phyloP scores from a whole-genome alignment of 2,113 vertebrate species.

The Manacus vitellinus region DNA sequence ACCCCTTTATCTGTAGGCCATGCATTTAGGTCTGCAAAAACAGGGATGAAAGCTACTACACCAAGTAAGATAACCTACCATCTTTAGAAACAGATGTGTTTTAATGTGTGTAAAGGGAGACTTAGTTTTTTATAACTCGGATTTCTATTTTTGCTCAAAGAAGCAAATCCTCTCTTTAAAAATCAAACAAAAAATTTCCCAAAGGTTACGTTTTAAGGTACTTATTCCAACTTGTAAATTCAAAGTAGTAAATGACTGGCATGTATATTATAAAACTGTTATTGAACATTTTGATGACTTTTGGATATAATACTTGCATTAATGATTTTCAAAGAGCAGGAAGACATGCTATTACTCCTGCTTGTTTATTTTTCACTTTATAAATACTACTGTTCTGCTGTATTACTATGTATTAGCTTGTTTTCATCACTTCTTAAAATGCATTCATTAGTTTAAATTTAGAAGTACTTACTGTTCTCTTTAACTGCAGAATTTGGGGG shows the following conservation, averaged over 20 bases:
- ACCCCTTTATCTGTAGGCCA: conserved; percentile 65
- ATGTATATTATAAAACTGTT: background rate
- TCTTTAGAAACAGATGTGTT: background rate
- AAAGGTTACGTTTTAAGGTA: background rate
- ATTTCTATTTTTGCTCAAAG: background rate
- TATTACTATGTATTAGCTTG: background rate
- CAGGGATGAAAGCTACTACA: conserved; percentile 71
- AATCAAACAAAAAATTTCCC: background rate
- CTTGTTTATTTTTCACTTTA: background rate
- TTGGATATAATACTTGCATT: background rate
- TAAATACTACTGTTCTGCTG: background rate
- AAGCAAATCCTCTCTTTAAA: background rate
- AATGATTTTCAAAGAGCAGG: background rate
- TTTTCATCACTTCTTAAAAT: background rate
- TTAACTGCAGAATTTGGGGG: background rate
- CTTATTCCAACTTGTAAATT: background rate
- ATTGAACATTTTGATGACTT: accelerated
- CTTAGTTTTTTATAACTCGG: background rate
- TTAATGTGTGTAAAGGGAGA: background rate
- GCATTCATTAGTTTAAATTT: accelerated
- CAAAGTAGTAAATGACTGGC: background rate
- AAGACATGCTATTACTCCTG: background rate
- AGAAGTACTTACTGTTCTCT: background rate
- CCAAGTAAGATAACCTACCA: conserved; percentile 81
- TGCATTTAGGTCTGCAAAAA: conserved; percentile 66